A percentile compares a stretch with the other conserved stretches of the same genome.
phyloP scores from a whole-genome alignment of 1,140 invertebrate species.

The Oncopodura yosiiana region DNA sequence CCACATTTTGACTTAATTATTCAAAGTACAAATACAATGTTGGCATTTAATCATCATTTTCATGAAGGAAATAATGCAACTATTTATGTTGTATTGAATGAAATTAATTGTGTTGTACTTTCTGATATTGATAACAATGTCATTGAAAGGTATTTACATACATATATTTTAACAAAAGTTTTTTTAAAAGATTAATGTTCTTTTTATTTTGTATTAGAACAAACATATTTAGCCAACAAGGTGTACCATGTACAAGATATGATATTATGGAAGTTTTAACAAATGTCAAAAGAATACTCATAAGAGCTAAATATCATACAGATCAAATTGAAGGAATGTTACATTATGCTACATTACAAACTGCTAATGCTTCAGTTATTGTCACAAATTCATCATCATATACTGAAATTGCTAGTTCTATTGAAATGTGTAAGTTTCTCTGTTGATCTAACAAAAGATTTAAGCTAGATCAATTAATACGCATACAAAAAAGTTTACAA shows the following conservation, averaged over 20 bases:
- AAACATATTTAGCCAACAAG: background rate
- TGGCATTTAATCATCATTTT: slow-evolving; percentile 28
- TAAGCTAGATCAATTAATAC: no score
- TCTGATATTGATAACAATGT: slow-evolving; percentile 29
- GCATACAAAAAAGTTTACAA: no score
- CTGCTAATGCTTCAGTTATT: slow-evolving; percentile 3
- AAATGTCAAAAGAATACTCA: slow-evolving; percentile 65
- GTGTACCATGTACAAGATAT: slow-evolving; percentile 54
- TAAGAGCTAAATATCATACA: slow-evolving; percentile 84
- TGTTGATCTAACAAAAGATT: no score
- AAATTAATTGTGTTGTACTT: slow-evolving; percentile 29
- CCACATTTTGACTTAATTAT: slow-evolving; percentile 75
- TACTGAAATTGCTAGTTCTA: background rate
- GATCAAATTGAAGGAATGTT: slow-evolving; percentile 79
- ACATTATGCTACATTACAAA: slow-evolving; percentile 12
- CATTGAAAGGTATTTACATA: slow-evolving; percentile 8
- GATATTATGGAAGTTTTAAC: slow-evolving; percentile 78
- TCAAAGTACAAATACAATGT: slow-evolving; percentile 36
- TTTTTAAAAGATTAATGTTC: background rate
- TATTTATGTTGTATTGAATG: slow-evolving; percentile 25
- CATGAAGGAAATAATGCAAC: slow-evolving; percentile 36
- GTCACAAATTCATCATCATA: background rate
- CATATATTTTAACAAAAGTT: background rate
- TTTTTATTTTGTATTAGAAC: background rate
- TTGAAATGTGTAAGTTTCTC: no score